Percentiles rank a stretch among this genome's conserved stretches.
phyloP scores from a whole-genome alignment of 2,888 invertebrate species.

The Odontocerum albicorne region DNA sequence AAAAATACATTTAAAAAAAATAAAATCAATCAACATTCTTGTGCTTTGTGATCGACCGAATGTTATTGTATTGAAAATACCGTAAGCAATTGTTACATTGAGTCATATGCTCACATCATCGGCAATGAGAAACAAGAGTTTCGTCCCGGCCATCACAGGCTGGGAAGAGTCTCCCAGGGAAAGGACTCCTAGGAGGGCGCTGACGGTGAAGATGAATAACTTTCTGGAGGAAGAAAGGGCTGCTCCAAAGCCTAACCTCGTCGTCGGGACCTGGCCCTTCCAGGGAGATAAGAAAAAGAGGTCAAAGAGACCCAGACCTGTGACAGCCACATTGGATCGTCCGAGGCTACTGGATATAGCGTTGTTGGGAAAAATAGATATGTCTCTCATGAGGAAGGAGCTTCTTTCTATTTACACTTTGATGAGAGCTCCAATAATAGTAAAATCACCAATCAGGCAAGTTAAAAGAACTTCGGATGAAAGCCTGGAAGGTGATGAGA shows the following conservation, averaged over 20 bases:
- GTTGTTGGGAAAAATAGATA: constrained; percentile 56
- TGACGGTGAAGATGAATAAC: constrained; percentile 34
- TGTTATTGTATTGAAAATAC: no score
- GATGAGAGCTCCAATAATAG: constrained; percentile 27
- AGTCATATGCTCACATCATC: background rate
- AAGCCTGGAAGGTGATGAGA: constrained; percentile 23
- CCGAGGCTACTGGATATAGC: constrained; percentile 57
- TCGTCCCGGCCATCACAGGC: constrained; percentile 14
- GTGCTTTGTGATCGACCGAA: no score
- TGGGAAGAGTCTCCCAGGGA: constrained; percentile 24
- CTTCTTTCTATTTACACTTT: constrained; percentile 44
- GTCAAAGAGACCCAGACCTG: constrained; percentile 44
- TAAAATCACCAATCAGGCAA: constrained; percentile 2
- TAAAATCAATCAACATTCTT: no score
- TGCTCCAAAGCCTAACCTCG: background rate
- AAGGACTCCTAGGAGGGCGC: constrained; percentile 16
- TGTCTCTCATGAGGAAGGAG: constrained; percentile 59
- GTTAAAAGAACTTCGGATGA: constrained; percentile 16
- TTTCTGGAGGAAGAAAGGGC: constrained; percentile 25
- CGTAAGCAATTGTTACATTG: no score
- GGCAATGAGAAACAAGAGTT: constrained; percentile 24
- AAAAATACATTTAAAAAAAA: no score
- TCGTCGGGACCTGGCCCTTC: constrained; percentile 18
- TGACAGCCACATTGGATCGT: constrained; percentile 59
- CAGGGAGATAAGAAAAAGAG: constrained; percentile 13